Conservation (phyloP, 92 coral and sea anemone species). For the Actinernus sp. region DNA sequence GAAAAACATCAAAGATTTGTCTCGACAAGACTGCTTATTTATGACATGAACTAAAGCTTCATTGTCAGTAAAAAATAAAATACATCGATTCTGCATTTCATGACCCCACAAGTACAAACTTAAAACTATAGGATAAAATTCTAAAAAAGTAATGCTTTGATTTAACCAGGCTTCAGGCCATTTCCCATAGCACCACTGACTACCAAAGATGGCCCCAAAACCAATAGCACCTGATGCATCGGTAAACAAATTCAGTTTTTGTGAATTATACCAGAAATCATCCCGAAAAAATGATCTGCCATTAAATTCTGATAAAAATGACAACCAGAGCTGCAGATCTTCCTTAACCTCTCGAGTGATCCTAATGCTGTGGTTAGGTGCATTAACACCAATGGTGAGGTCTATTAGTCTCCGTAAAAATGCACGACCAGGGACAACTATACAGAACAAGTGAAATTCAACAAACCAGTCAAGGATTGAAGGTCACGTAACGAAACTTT, state of each 20-base stretch:
- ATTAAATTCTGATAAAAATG: slow-evolving; percentile 6
- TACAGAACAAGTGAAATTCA: slow-evolving; percentile 56
- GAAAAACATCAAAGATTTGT: slow-evolving; percentile 21
- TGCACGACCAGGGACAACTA: slow-evolving; percentile 35
- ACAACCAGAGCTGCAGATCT: slow-evolving; percentile 37
- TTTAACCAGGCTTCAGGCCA: slow-evolving; percentile 20
- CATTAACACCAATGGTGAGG: slow-evolving; percentile 23
- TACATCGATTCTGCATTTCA: slow-evolving; percentile 18
- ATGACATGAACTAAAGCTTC: slow-evolving; percentile 64
- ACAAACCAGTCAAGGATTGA: slow-evolving; percentile 27
- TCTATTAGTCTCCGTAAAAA: slow-evolving; percentile 34
- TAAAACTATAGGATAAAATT: slow-evolving; percentile 28
- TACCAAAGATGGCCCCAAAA: slow-evolving; percentile 31
- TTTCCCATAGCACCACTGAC: slow-evolving; percentile 31
- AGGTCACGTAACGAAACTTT: slow-evolving; percentile 37
- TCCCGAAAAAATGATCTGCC: slow-evolving; percentile 25
- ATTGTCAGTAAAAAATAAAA: slow-evolving; percentile 58
- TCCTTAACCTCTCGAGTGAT: slow-evolving; percentile 21
- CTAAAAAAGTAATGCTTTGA: slow-evolving; percentile 17
- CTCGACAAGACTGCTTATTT: slow-evolving; percentile 43
- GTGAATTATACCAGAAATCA: slow-evolving; percentile 21
- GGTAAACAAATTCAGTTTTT: slow-evolving; percentile 12
- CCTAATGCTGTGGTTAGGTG: slow-evolving; percentile 25
- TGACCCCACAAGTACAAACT: slow-evolving; percentile 19
- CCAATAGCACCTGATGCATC: slow-evolving; percentile 23